Conservation (phyloP, 2,888 invertebrate species). For the Drosophila meridionalis region DNA sequence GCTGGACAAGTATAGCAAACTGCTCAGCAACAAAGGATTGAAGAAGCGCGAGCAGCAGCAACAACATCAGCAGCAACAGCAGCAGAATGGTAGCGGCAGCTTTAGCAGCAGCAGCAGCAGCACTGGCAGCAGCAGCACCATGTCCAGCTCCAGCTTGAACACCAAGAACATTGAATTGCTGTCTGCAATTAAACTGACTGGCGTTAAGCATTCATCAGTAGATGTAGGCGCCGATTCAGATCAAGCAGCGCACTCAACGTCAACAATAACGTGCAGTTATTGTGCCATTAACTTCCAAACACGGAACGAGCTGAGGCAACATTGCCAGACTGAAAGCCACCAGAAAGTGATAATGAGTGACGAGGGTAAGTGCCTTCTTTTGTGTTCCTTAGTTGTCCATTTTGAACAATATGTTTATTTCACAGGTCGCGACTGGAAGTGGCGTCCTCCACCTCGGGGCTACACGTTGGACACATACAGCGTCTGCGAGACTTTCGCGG, state of each 20-base stretch:
- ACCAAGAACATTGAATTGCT: constrained; percentile 79
- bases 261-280: constrained; percentile 86
- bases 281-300: constrained; percentile 87
- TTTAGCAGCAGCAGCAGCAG: constrained; percentile 71
- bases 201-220: constrained; percentile 62
- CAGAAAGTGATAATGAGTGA: constrained; percentile 89
- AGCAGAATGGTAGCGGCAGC: constrained; percentile 54
- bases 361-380: constrained; percentile 85
- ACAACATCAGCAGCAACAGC: constrained; percentile 57
- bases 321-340: constrained; percentile 88
- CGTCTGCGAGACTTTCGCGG: constrained; percentile 87
- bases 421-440: constrained; percentile 88
- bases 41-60: constrained; percentile 78
- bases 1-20: constrained; percentile 84
- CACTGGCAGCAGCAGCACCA: constrained; percentile 74
- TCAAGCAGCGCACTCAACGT: constrained; percentile 49
- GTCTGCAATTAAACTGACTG: constrained; percentile 81
- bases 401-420: not conserved
- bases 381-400: not conserved
- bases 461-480: constrained; percentile 88
- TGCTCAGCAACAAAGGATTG: constrained; percentile 82
- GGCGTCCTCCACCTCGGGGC: constrained; percentile 89
- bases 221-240: constrained; percentile 40
- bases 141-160: constrained; percentile 58
- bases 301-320: constrained; percentile 86